phyloP scores from a whole-genome alignment of 2,888 invertebrate genomes.

The Drosophila borborema region DNA sequence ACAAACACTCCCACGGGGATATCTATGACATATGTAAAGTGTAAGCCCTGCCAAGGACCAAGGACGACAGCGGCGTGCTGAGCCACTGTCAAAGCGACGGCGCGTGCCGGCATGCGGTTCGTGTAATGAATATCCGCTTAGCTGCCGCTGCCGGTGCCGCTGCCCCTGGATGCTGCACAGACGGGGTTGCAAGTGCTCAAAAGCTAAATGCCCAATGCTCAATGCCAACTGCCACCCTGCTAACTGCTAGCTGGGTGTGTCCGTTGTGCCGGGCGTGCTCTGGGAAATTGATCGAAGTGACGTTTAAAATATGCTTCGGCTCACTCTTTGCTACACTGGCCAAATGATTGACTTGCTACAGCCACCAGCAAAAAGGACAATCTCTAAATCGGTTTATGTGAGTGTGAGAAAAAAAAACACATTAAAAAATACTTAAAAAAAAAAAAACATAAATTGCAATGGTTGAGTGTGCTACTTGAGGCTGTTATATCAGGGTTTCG shows the following conservation, averaged over 20 bases:
- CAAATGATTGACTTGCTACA: conserved; percentile 56
- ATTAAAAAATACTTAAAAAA: conserved; percentile 22
- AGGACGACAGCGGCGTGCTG: conserved; percentile 62
- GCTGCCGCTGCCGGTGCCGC: conserved; percentile 60
- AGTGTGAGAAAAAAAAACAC: conserved; percentile 58
- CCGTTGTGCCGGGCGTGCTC: conserved; percentile 65
- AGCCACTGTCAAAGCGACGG: conserved; percentile 78
- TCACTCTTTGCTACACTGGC: not conserved
- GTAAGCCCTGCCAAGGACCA: conserved; percentile 77
- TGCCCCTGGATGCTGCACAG: conserved; percentile 64
- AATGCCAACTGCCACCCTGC: not conserved
- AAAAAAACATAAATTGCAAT: not conserved
- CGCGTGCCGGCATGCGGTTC: conserved; percentile 84
- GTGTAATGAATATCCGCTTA: conserved; percentile 84
- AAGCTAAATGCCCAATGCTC: conserved; percentile 15
- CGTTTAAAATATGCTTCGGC: conserved; percentile 77
- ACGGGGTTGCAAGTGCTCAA: conserved; percentile 54
- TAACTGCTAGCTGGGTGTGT: conserved; percentile 46
- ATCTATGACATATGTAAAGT: conserved; percentile 86
- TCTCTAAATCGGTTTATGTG: conserved; percentile 23
- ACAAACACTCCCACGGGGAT: conserved; percentile 85
- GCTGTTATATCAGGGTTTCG: not conserved
- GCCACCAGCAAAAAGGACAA: conserved; percentile 45
- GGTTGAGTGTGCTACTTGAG: not conserved
- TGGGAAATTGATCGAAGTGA: conserved; percentile 74